A percentile compares a stretch with the other conserved stretches of the same genome.
Conservation (phyloP, 2,113 vertebrate genomes). For the Macrotis lagotis region DNA sequence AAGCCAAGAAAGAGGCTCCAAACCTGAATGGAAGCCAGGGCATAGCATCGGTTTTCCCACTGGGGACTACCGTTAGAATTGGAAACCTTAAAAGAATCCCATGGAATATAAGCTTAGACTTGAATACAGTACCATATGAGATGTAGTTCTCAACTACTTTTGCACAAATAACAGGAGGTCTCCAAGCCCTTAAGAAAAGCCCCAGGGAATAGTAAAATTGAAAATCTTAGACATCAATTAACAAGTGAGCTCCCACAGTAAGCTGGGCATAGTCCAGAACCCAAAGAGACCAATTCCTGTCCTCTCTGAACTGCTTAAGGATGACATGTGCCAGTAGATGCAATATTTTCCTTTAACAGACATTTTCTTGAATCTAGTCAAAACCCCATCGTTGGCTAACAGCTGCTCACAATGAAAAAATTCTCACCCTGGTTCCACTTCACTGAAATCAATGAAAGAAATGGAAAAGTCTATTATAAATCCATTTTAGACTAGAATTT, state of each 20-base stretch:
- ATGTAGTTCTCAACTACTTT: neutral
- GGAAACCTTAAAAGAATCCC: neutral
- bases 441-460: neutral
- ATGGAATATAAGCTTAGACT: neutral
- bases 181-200: slow-evolving; percentile 10
- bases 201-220: neutral
- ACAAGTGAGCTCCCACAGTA: neutral
- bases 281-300: neutral
- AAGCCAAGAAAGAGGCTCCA: slow-evolving; percentile 60
- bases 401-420: neutral
- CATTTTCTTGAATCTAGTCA: neutral
- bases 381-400: neutral
- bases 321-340: neutral
- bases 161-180: slow-evolving; percentile 7
- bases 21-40: slow-evolving; percentile 14
- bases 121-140: neutral
- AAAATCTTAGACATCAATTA: slow-evolving; percentile 8
- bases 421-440: neutral
- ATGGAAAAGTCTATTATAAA: neutral
- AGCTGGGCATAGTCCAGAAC: neutral
- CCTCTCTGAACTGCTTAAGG: neutral
- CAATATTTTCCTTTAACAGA: neutral
- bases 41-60: neutral
- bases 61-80: neutral
- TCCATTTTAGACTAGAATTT: neutral